Evolutionary conservation across 2,888 invertebrate genomes (phyloP).

Genomic region (Oasisia sp.): DNA sequence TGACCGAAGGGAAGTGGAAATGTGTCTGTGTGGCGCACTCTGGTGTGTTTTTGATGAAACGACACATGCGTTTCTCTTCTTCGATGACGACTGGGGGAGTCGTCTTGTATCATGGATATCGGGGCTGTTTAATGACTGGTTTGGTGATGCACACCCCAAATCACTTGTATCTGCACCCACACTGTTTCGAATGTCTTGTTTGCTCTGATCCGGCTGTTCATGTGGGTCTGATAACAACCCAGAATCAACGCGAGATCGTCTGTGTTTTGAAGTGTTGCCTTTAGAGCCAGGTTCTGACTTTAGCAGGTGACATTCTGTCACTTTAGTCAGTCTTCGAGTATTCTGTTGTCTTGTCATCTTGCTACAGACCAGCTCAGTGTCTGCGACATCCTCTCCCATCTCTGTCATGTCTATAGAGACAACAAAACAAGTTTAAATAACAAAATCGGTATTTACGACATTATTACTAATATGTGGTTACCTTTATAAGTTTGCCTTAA

Average conservation of each 20-base stretch:
- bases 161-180: neutral
- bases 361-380: neutral
- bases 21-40: neutral
- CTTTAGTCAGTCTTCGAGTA: neutral
- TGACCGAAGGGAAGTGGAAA: neutral
- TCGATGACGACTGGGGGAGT: neutral
- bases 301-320: neutral
- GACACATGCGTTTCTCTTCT: neutral
- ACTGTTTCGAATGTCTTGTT: neutral
- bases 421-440: neutral
- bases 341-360: neutral
- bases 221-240: neutral
- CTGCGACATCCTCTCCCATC: neutral
- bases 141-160: neutral
- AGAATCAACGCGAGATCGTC: neutral
- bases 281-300: neutral
- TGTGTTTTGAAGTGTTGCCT: neutral
- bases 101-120: neutral
- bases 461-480: neutral
- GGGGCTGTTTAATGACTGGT: neutral
- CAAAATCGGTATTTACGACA: neutral
- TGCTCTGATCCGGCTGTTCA: neutral
- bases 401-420: neutral
- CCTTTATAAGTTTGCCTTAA: too few relatives aligned
- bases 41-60: neutral